phyloP scores from a whole-genome alignment of 2,888 invertebrate genomes.

The Andrena marginata region DNA sequence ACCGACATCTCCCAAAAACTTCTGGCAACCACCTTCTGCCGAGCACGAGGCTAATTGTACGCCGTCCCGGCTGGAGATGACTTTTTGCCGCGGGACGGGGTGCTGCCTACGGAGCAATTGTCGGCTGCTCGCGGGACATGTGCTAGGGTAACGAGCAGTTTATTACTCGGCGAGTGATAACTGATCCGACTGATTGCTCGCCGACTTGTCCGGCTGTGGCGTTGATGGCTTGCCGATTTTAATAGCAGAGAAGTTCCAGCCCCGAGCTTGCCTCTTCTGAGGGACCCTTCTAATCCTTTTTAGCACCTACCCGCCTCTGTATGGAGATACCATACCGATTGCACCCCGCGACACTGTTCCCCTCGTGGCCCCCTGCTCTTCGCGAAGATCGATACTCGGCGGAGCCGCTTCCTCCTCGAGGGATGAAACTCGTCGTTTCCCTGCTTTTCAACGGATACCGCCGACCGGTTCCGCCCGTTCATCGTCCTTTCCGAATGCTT shows the following conservation, averaged over 20 bases:
- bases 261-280: no score
- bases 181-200: background rate
- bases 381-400: background rate
- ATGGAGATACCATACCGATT: no score
- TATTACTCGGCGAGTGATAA: background rate
- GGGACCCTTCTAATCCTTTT: no score
- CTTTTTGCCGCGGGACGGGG: constrained; percentile 18
- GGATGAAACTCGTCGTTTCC: background rate
- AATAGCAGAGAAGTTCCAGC: no score
- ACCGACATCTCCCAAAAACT: constrained; percentile 28
- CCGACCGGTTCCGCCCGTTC: constrained; percentile 31
- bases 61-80: background rate
- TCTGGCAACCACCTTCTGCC: constrained; percentile 65
- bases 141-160: background rate
- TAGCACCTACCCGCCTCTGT: no score
- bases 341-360: no score
- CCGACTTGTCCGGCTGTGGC: background rate
- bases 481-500: constrained; percentile 27
- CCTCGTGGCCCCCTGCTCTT: no score
- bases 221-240: no score
- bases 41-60: constrained; percentile 55
- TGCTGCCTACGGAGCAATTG: constrained; percentile 15
- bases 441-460: constrained; percentile 17
- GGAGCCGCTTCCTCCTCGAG: background rate
- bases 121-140: constrained; percentile 22